Conservation (phyloP, 2,888 invertebrate species). For the Trissoscelio sp. region DNA sequence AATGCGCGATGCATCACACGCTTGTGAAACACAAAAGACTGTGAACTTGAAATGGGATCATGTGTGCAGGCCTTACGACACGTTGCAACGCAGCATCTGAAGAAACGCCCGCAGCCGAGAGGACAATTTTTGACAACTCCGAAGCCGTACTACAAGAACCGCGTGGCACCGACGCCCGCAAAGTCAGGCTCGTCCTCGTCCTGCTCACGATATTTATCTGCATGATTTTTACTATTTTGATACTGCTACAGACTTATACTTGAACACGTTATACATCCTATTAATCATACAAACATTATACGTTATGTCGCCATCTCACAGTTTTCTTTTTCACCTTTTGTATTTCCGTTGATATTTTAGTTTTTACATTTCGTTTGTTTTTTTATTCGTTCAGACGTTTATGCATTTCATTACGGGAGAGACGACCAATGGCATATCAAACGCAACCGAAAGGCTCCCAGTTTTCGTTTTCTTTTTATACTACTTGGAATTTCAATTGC, state of each 20-base stretch:
- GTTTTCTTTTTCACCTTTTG: conserved; percentile 2
- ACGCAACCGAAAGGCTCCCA: conserved; percentile 9
- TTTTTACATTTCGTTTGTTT: neutral
- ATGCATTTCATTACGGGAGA: conserved; percentile 6
- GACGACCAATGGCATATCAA: conserved; percentile 52
- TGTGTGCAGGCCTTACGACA: conserved; percentile 68
- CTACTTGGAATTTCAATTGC: conserved; percentile 40
- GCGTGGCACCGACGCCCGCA: conserved; percentile 83
- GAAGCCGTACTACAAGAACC: conserved; percentile 81
- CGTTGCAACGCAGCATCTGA: conserved; percentile 72
- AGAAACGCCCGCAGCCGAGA: conserved; percentile 78
- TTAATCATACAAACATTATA: conserved; percentile 23
- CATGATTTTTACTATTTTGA: conserved; percentile 89
- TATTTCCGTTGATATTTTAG: neutral
- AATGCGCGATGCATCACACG: conserved; percentile 23
- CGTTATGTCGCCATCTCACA: conserved; percentile 5
- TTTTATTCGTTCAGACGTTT: neutral
- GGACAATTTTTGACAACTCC: conserved; percentile 79
- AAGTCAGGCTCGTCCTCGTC: conserved; percentile 88
- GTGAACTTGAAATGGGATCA: conserved; percentile 56
- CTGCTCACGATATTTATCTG: conserved; percentile 90
- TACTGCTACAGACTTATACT: conserved; percentile 88
- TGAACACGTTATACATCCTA: conserved; percentile 77
- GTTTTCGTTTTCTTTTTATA: conserved; percentile 38
- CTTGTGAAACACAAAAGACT: conserved; percentile 47